phyloP scores from a whole-genome alignment of 2,888 invertebrate species.

The Pasiphila rectangulata region DNA sequence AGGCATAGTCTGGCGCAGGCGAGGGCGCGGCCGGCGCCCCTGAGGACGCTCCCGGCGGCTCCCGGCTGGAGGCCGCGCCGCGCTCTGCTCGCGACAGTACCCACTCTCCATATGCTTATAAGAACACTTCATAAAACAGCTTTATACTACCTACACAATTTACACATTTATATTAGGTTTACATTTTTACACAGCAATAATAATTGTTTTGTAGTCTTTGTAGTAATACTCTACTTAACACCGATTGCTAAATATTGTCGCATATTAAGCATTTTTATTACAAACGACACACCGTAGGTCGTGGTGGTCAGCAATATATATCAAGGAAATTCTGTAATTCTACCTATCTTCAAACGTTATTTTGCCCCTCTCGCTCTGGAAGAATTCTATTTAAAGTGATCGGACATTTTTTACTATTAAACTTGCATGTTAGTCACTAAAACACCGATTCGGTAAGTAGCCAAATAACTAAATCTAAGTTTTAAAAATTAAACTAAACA shows the following conservation, averaged over 20 bases:
- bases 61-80: no score
- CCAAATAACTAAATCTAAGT: constrained; percentile 59
- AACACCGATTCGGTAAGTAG: constrained; percentile 55
- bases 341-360: constrained; percentile 36
- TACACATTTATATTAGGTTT: constrained; percentile 77
- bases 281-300: constrained; percentile 60
- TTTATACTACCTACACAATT: constrained; percentile 77
- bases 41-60: no score
- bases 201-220: constrained; percentile 76
- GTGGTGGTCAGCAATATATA: constrained; percentile 54
- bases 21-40: no score
- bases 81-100: constrained; percentile 49
- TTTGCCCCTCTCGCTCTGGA: constrained; percentile 37
- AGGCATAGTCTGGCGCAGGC: constrained; percentile 52
- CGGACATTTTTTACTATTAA: constrained; percentile 48
- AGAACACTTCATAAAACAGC: constrained; percentile 80
- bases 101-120: constrained; percentile 71
- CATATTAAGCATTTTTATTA: constrained; percentile 70
- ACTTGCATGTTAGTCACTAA: constrained; percentile 56
- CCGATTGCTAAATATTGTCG: constrained; percentile 80
- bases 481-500: constrained; percentile 59
- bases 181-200: constrained; percentile 80
- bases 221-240: constrained; percentile 74
- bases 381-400: constrained; percentile 48
- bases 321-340: constrained; percentile 55